A percentile compares a stretch with the other conserved stretches of the same genome.
Evolutionary conservation across 2,888 invertebrate species (phyloP).

Genomic region (Drosophila picticornis): DNA sequence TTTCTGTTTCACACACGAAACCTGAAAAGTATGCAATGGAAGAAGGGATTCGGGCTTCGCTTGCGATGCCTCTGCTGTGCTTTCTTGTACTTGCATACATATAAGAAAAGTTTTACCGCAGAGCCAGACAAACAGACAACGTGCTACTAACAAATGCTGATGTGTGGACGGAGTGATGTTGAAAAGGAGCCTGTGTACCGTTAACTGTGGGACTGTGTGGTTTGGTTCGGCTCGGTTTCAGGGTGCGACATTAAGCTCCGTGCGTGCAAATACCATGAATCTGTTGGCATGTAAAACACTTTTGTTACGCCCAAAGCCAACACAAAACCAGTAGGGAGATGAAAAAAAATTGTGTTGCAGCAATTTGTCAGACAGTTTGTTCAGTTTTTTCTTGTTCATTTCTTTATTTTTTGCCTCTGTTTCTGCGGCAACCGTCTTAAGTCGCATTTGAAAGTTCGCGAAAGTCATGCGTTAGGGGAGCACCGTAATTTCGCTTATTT

Average conservation of each 20-base stretch:
- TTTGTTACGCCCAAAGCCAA: slow-evolving; percentile 79
- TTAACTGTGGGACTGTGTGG: slow-evolving; percentile 9
- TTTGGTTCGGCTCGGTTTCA: slow-evolving; percentile 16
- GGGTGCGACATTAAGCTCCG: slow-evolving; percentile 79
- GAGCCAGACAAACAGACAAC: slow-evolving; percentile 67
- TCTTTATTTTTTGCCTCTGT: slow-evolving; percentile 10
- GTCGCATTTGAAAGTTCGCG: slow-evolving; percentile 73
- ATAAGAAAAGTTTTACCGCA: slow-evolving; percentile 77
- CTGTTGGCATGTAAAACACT: slow-evolving; percentile 80
- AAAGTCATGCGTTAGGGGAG: slow-evolving; percentile 52
- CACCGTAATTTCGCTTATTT: slow-evolving; percentile 71
- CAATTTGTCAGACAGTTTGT: slow-evolving; percentile 81
- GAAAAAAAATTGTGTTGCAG: slow-evolving; percentile 63
- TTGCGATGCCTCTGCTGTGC: slow-evolving; percentile 8
- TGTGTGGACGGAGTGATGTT: slow-evolving; percentile 35
- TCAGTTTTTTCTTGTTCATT: slow-evolving; percentile 40
- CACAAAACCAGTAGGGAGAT: slow-evolving; percentile 33
- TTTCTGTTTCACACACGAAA: slow-evolving; percentile 61
- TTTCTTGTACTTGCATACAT: slow-evolving; percentile 71
- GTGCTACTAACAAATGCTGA: slow-evolving; percentile 72
- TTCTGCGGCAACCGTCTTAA: slow-evolving; percentile 61
- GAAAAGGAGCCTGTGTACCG: slow-evolving; percentile 15
- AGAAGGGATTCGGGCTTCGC: slow-evolving; percentile 35
- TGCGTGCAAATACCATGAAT: slow-evolving; percentile 81
- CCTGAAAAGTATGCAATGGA: slow-evolving; percentile 78